Evolutionary conservation across 2,797 vertebrate species (phyloP).

Genomic region (Neomorphus geoffroyi): DNA sequence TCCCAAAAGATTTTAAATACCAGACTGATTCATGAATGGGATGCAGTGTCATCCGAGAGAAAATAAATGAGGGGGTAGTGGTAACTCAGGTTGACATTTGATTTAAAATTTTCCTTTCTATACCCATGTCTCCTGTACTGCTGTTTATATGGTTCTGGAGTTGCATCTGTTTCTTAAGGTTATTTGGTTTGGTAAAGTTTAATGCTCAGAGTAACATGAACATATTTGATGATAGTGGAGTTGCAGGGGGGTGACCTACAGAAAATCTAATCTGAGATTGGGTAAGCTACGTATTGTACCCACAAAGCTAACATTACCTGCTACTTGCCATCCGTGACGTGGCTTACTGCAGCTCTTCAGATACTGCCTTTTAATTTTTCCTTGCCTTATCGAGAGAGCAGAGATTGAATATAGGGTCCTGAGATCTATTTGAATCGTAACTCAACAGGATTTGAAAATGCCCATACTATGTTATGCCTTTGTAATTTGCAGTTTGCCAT

Average conservation of each 20-base stretch:
- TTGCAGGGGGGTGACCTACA: background rate
- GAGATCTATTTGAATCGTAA: background rate
- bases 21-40: background rate
- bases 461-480: background rate
- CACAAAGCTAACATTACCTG: background rate
- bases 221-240: background rate
- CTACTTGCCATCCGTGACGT: background rate
- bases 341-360: background rate
- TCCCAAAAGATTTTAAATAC: background rate
- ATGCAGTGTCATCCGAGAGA: background rate
- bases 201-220: background rate
- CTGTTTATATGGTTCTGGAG: background rate
- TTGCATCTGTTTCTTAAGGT: background rate
- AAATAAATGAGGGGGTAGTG: background rate
- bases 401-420: background rate
- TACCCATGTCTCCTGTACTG: background rate
- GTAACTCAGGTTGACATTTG: background rate
- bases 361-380: background rate
- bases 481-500: background rate
- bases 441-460: background rate
- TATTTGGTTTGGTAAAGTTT: background rate
- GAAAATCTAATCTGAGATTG: background rate
- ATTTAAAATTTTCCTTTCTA: background rate
- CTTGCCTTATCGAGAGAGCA: background rate
- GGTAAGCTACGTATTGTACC: background rate